Evolutionary conservation across 2,888 invertebrate species (phyloP).

Genomic region (Hypercompe scribonia): DNA sequence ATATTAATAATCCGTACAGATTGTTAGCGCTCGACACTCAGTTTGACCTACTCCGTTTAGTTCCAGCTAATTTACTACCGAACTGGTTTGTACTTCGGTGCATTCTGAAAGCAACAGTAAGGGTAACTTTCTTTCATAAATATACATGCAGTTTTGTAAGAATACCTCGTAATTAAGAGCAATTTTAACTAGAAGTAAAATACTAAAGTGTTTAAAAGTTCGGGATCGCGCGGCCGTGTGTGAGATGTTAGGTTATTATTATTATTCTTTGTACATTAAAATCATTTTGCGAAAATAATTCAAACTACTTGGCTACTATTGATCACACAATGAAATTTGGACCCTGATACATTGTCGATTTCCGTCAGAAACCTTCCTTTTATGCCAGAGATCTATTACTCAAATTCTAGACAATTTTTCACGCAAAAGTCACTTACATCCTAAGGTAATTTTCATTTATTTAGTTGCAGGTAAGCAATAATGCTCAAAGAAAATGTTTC

Average conservation of each 20-base stretch:
- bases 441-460: not conserved
- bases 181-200: not conserved
- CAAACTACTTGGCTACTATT: not conserved
- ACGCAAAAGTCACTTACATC: not conserved
- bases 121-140: not conserved
- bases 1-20: conserved; percentile 25
- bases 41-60: conserved; percentile 23
- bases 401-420: not conserved
- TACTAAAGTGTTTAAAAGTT: not conserved
- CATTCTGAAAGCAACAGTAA: not conserved
- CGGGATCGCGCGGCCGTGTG: too few relatives aligned
- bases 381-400: not conserved
- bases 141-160: not conserved
- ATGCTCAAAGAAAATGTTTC: not conserved
- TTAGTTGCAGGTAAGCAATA: not conserved
- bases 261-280: too few relatives aligned
- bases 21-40: conserved; percentile 12
- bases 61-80: conserved; percentile 1
- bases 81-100: conserved; percentile 2
- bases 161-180: not conserved
- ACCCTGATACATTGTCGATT: not conserved
- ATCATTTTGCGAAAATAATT: not conserved
- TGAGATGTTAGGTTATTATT: too few relatives aligned
- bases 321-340: not conserved
- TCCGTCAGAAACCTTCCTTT: not conserved